Conservation (phyloP, 2,888 invertebrate genomes). For the Branchellion lobata region DNA sequence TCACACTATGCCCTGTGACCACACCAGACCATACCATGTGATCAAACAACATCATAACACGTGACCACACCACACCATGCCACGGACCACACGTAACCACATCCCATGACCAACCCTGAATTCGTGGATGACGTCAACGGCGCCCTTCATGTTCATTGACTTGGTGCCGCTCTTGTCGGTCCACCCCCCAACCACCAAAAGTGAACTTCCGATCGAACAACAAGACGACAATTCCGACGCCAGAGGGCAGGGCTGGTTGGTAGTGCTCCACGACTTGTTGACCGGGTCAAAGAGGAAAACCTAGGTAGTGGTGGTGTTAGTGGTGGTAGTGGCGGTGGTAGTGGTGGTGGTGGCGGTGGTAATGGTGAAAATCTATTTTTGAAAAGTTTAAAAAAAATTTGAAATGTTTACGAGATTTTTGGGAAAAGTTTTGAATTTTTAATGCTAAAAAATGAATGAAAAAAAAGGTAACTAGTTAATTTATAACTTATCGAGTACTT, state of each 20-base stretch:
- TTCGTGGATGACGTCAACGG: slow-evolving; percentile 51
- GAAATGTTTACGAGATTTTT: no score
- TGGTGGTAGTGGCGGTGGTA: no score
- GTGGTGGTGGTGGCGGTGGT: background rate
- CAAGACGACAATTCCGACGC: slow-evolving; percentile 52
- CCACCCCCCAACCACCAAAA: slow-evolving; percentile 52
- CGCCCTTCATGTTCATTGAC: slow-evolving; percentile 50
- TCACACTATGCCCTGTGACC: no score
- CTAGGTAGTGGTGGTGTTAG: background rate
- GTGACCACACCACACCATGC: no score
- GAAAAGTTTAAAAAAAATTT: background rate
- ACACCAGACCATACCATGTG: no score
- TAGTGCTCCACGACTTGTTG: slow-evolving; percentile 53
- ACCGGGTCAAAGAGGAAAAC: slow-evolving; percentile 51
- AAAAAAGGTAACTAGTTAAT: background rate
- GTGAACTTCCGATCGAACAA: slow-evolving; percentile 48
- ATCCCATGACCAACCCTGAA: no score
- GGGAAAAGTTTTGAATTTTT: no score
- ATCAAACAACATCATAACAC: no score
- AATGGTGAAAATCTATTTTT: background rate
- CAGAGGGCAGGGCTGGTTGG: slow-evolving; percentile 50
- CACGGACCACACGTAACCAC: no score
- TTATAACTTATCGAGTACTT: background rate
- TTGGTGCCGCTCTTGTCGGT: slow-evolving; percentile 47
- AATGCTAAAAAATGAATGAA: background rate